phyloP scores from a whole-genome alignment of 2,113 vertebrate genomes.

The Cyanoliseus patagonus region DNA sequence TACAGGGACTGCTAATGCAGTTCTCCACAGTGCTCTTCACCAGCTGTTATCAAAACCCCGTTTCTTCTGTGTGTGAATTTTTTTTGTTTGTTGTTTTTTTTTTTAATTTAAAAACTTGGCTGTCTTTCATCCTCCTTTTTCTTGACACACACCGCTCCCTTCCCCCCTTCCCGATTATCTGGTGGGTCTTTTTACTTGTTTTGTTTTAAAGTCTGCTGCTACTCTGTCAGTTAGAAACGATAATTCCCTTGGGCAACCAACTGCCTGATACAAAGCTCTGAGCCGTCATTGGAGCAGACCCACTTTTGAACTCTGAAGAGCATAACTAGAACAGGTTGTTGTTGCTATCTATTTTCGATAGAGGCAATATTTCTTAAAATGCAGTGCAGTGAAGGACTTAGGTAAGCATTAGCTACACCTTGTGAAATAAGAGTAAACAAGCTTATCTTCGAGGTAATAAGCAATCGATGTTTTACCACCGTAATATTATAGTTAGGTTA shows the following conservation, averaged over 20 bases:
- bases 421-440: not conserved
- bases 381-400: not conserved
- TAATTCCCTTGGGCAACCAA: not conserved
- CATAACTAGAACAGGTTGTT: not conserved
- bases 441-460: conserved; percentile 3
- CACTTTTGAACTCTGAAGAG: conserved; percentile 5
- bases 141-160: not conserved
- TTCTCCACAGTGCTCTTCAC: not conserved
- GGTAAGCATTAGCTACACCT: not conserved
- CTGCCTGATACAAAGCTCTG: not conserved
- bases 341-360: not conserved
- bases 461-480: not conserved
- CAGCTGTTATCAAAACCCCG: not conserved
- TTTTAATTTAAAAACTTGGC: not conserved
- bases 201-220: not conserved
- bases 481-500: not conserved
- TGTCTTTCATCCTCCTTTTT: not conserved
- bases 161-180: not conserved
- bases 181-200: not conserved
- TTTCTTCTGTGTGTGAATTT: not conserved
- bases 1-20: not conserved
- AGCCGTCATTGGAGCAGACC: not conserved
- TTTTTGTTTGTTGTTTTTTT: rapidly evolving
- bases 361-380: not conserved
- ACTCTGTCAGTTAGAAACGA: not conserved